Conservation (phyloP, 2,797 vertebrate genomes). For the Cottoperca gobio region DNA sequence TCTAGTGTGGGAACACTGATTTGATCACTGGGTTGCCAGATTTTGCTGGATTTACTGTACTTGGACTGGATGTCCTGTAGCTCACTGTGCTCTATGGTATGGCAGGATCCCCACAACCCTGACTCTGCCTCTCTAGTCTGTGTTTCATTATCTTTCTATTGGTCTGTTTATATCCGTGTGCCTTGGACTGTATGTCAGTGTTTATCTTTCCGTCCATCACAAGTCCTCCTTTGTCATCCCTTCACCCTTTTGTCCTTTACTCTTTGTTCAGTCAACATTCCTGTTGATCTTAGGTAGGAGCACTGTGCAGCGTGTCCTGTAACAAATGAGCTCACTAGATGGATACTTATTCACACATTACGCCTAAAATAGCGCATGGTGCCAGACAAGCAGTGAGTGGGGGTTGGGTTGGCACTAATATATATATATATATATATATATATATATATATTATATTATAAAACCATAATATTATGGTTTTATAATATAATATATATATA, state of each 20-base stretch:
- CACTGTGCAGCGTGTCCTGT: conserved; percentile 61
- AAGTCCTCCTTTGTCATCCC: conserved; percentile 19
- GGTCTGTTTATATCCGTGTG: conserved; percentile 33
- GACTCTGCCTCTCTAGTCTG: conserved; percentile 48
- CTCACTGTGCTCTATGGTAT: conserved; percentile 56
- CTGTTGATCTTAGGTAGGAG: conserved; percentile 46
- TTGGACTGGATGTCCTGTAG: conserved; percentile 72
- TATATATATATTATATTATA: too few relatives aligned
- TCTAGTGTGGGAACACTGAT: conserved; percentile 68
- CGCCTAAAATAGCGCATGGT: conserved; percentile 71
- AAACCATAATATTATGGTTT: too few relatives aligned
- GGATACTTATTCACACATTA: conserved; percentile 67
- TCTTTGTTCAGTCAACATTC: conserved; percentile 56
- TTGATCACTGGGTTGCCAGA: conserved; percentile 64
- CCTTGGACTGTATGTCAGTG: conserved; percentile 27
- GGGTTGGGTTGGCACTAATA: conserved; percentile 50
- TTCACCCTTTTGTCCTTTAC: conserved; percentile 1
- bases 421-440: too few relatives aligned
- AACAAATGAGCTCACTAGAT: conserved; percentile 57
- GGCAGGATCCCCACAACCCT: conserved; percentile 42
- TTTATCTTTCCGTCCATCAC: conserved; percentile 36
- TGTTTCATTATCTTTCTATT: conserved; percentile 60
- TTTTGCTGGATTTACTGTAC: conserved; percentile 78
- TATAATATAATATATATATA: too few relatives aligned
- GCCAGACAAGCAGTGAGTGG: conserved; percentile 54